These are phyloP conservation scores for Bryconaethiops microstoma DNA, from an alignment of 2,797 vertebrate genomes.

Conservation along the genomic window DNA sequence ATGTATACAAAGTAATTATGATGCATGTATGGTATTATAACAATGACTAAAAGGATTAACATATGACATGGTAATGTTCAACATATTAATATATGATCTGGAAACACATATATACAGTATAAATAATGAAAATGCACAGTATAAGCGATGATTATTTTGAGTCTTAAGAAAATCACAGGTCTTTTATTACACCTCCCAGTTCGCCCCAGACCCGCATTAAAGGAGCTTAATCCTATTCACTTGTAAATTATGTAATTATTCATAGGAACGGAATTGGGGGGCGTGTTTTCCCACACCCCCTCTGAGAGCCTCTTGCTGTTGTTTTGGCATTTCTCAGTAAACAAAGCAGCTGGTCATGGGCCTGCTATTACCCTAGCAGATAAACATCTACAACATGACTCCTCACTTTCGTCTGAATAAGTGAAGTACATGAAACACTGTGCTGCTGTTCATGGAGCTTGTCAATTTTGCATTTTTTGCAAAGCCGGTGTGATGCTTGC, in stretches of 20 bases:
- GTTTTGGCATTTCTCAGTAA: not conserved
- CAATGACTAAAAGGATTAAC: no score
- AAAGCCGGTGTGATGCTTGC: not conserved
- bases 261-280: not conserved
- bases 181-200: not conserved
- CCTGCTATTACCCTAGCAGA: not conserved
- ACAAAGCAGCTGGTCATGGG: slow-evolving; percentile 1
- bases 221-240: slow-evolving; percentile 11
- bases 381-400: not conserved
- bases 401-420: not conserved
- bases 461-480: not conserved
- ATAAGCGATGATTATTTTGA: not conserved
- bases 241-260: slow-evolving; percentile 45
- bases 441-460: not conserved
- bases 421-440: not conserved
- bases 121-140: not conserved
- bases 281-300: slow-evolving; percentile 34
- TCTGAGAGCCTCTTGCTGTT: not conserved
- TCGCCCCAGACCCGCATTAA: not conserved
- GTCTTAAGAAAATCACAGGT: not conserved
- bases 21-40: no score
- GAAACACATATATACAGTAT: not conserved
- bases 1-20: no score
- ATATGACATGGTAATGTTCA: not conserved
- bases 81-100: no score